Evolutionary conservation across 2,888 invertebrate genomes (phyloP).

Genomic region (Panopea generosa): DNA sequence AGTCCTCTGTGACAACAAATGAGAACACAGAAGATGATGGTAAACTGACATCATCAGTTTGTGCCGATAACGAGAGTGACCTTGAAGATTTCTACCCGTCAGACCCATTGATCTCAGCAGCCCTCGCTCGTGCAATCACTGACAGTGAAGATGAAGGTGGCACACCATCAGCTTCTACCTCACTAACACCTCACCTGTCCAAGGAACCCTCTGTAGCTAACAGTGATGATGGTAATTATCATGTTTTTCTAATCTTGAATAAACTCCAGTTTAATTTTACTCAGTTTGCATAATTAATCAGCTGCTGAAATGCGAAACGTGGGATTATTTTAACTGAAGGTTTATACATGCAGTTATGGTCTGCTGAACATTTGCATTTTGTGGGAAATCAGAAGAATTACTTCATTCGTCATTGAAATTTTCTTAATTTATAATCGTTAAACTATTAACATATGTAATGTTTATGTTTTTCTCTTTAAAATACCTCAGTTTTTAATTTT

Average conservation of each 20-base stretch:
- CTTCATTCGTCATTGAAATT: too few relatives aligned
- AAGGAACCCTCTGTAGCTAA: slow-evolving; percentile 75
- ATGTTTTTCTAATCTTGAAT: too few relatives aligned
- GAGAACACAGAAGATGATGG: slow-evolving; percentile 43
- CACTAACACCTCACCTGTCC: slow-evolving; percentile 69
- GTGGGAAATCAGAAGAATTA: too few relatives aligned
- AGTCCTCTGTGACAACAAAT: slow-evolving; percentile 26
- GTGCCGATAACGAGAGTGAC: slow-evolving; percentile 76
- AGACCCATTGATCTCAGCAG: slow-evolving; percentile 77
- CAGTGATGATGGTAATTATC: slow-evolving; percentile 72
- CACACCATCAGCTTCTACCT: slow-evolving; percentile 52
- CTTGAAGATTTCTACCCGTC: slow-evolving; percentile 82
- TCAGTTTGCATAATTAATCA: too few relatives aligned
- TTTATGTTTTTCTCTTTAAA: too few relatives aligned
- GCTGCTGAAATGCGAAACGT: too few relatives aligned
- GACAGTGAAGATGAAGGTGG: slow-evolving; percentile 82
- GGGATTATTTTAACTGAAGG: too few relatives aligned
- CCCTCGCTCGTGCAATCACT: slow-evolving; percentile 80
- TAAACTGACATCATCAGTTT: slow-evolving; percentile 32
- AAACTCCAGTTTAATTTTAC: too few relatives aligned
- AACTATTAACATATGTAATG: too few relatives aligned
- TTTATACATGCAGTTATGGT: too few relatives aligned
- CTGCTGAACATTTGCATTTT: background rate
- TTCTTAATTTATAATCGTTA: too few relatives aligned
- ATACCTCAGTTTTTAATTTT: too few relatives aligned